Base-by-base conservation (phyloP, 2,797 vertebrate genomes). In the Sebastes diaconus region DNA sequence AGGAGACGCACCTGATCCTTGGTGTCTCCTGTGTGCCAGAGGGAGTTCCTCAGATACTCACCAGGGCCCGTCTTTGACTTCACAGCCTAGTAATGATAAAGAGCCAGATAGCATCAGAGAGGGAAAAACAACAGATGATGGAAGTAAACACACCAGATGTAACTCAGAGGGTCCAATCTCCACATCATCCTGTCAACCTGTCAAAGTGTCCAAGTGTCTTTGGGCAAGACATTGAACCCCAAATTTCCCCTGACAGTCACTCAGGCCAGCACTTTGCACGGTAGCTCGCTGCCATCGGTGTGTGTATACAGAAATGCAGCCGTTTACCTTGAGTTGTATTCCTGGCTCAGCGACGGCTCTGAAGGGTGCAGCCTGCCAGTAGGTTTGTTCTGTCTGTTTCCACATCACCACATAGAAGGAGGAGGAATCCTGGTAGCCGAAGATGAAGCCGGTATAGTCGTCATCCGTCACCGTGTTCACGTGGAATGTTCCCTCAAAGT, bases 401-500 rank as follows among this genome's bases (percentile, higher is more conserved):
- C 99, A 99, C 98, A 99, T 99, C 67, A 99, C 98, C 81, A 99
- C 99, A 0, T 99, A 99, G 94, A 99, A 99, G 78, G 98, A 99
- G 55, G 97, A 98, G 9, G 98, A 99, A 89, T 99, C 99, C 94
- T 99, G 99, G 84, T 99, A 99, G 68, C 98, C 97, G 24, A 99
- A 99, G 92, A 99, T 99, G 91, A 99, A 99, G 84, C 98, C 99
- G 0, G 97, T 97, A 0, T 99, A 99, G 95, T 99, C 98, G 0
- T 99, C 98, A 2, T 99, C 99, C 0, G 97, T 99, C 89, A 96
- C 95, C 0, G 99, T 99, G 90, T 99, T 99, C 32, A 99, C 98
- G 0, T 99, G 98, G 89, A 99, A 99, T 0, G 99, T 99, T 80
- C 99, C 99, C 92, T 99, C 98, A 70, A 99, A 99, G 94, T 99